phyloP scores from a whole-genome alignment of 2,113 vertebrate species.

The Oncorhynchus mykiss region DNA sequence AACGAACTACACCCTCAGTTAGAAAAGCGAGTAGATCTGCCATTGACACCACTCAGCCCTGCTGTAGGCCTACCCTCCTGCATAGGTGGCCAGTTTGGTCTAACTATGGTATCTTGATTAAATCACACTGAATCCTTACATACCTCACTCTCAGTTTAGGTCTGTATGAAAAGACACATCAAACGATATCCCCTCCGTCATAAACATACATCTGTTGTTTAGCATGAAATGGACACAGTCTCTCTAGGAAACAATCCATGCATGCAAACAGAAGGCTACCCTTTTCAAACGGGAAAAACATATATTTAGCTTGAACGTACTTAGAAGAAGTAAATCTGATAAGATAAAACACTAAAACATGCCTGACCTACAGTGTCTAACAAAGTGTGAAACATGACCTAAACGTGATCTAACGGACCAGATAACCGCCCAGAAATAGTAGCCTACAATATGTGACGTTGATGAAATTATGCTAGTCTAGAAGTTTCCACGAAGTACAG shows the following conservation, averaged over 20 bases:
- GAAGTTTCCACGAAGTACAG: conserved; percentile 53
- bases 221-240: conserved; percentile 21
- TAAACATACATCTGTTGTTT: conserved; percentile 12
- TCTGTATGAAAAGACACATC: conserved; percentile 20
- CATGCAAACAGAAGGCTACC: conserved; percentile 30
- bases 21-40: conserved; percentile 8
- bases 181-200: conserved; percentile 3
- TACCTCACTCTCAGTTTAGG: conserved; percentile 9
- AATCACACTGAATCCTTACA: conserved; percentile 1
- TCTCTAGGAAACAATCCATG: conserved; percentile 5
- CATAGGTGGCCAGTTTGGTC: conserved; percentile 9
- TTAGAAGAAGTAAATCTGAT: conserved; percentile 10
- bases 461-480: conserved; percentile 45
- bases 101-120: conserved; percentile 53
- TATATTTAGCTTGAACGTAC: conserved; percentile 36
- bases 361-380: conserved; percentile 52
- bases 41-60: conserved; percentile 20
- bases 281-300: conserved; percentile 28
- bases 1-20: conserved; percentile 15
- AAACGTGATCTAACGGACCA: conserved; percentile 11
- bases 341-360: conserved; percentile 51
- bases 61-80: conserved; percentile 1
- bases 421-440: conserved; percentile 19
- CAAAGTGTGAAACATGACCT: conserved; percentile 37
- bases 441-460: conserved; percentile 18